These are phyloP conservation scores for Aythya baeri DNA, from an alignment of 2,113 vertebrate genomes.

Conservation along the genomic window DNA sequence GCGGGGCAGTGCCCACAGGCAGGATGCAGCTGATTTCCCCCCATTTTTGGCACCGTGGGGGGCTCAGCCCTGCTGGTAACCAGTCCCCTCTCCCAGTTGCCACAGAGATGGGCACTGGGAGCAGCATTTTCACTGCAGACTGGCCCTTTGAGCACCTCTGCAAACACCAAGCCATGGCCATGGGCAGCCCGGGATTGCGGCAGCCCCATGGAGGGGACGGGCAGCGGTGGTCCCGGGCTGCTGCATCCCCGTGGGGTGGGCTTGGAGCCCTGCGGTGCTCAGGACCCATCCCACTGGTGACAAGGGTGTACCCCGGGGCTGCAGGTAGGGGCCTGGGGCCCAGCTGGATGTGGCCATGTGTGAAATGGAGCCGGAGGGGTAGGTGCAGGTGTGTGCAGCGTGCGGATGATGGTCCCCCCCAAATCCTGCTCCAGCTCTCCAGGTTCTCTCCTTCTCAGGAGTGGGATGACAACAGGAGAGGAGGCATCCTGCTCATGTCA, in stretches of 20 bases:
- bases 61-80: neutral
- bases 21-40: neutral
- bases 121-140: neutral
- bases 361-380: neutral
- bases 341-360: neutral
- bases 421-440: neutral
- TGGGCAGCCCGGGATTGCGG: neutral
- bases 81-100: neutral
- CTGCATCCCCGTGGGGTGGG: neutral
- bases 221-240: neutral
- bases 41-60: rapidly evolving
- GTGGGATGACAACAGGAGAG: neutral
- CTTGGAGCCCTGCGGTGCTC: neutral
- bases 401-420: neutral
- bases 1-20: neutral
- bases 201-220: rapidly evolving
- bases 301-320: too few species aligned
- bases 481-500: too few species aligned
- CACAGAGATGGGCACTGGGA: neutral
- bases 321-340: neutral
- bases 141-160: neutral
- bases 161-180: neutral
- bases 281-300: neutral
- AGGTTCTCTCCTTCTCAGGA: neutral
- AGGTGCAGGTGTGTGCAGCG: neutral